Evolutionary conservation across 2,888 invertebrate genomes (phyloP).

Genomic region (Tachystola acroxantha): DNA sequence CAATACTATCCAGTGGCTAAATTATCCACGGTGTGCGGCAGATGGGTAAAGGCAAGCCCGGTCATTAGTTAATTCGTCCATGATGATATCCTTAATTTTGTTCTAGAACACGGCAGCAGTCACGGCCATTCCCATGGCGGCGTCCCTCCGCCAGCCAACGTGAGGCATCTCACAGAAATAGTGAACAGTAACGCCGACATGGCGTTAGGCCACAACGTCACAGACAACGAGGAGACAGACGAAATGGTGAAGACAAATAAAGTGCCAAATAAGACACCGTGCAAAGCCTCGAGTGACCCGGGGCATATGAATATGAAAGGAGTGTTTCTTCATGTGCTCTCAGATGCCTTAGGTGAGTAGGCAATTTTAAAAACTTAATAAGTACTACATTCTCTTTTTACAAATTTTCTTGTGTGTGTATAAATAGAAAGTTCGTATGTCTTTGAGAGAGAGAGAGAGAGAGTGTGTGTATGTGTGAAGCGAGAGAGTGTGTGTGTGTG

Average conservation of each 20-base stretch:
- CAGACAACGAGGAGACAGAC: slow-evolving; percentile 67
- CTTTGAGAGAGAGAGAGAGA: no score
- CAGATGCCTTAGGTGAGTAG: slow-evolving; percentile 93
- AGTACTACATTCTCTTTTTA: not conserved
- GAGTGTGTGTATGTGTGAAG: no score
- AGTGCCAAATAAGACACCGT: slow-evolving; percentile 52
- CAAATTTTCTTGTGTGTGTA: no score
- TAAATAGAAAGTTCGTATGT: no score
- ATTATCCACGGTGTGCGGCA: no score
- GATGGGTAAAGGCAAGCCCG: no score
- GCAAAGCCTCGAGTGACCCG: slow-evolving; percentile 64
- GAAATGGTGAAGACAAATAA: slow-evolving; percentile 61
- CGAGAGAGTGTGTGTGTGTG: no score
- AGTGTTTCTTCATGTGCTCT: slow-evolving; percentile 98
- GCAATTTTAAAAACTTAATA: no score
- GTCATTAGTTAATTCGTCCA: no score
- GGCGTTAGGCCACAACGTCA: slow-evolving; percentile 60
- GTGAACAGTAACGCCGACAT: slow-evolving; percentile 71
- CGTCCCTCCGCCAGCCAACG: slow-evolving; percentile 67
- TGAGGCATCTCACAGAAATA: slow-evolving; percentile 63
- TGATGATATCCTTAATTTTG: no score
- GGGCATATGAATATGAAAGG: slow-evolving; percentile 99
- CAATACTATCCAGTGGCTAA: no score
- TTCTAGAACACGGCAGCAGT: slow-evolving; percentile 84
- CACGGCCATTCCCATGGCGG: slow-evolving; percentile 82